Percentiles rank a stretch among this genome's conserved stretches.
phyloP scores from a whole-genome alignment of 2,113 vertebrate species.

The Sebastes fasciatus region DNA sequence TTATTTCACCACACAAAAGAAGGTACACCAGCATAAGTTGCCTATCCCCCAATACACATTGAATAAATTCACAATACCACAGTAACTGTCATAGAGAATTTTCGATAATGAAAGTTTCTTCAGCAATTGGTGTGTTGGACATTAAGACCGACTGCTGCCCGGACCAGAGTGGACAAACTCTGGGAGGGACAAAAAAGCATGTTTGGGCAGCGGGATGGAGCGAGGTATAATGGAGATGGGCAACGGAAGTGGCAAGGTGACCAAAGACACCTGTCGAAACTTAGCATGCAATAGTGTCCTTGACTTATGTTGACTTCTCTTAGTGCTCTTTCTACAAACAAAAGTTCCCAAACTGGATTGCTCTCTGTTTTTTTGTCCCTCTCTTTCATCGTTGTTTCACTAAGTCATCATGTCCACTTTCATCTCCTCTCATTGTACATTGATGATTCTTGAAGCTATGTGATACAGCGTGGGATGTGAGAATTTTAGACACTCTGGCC shows the following conservation, averaged over 20 bases:
- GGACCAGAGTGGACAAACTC: neutral
- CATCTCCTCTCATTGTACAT: constrained; percentile 38
- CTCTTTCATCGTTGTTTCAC: neutral
- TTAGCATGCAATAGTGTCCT: neutral
- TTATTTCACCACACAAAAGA: neutral
- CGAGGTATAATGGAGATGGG: neutral
- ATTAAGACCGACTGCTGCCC: neutral
- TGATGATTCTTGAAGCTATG: constrained; percentile 54
- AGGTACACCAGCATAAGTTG: neutral
- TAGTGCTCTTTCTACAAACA: neutral
- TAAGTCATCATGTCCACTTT: constrained; percentile 42
- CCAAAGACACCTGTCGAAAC: neutral
- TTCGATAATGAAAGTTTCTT: neutral
- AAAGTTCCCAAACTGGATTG: constrained; percentile 29
- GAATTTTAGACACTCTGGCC: constrained; percentile 34
- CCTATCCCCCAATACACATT: neutral
- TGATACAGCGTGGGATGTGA: constrained; percentile 48
- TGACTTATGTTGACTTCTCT: neutral
- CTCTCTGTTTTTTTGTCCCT: neutral
- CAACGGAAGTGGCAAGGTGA: neutral
- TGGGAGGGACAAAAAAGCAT: neutral
- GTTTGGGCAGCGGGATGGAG: neutral
- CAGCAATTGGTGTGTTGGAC: neutral
- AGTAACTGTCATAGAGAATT: neutral
- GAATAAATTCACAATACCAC: neutral